These are phyloP conservation scores for Nemoura dubitans DNA, from an alignment of 2,888 invertebrate genomes.

Conservation along the genomic window DNA sequence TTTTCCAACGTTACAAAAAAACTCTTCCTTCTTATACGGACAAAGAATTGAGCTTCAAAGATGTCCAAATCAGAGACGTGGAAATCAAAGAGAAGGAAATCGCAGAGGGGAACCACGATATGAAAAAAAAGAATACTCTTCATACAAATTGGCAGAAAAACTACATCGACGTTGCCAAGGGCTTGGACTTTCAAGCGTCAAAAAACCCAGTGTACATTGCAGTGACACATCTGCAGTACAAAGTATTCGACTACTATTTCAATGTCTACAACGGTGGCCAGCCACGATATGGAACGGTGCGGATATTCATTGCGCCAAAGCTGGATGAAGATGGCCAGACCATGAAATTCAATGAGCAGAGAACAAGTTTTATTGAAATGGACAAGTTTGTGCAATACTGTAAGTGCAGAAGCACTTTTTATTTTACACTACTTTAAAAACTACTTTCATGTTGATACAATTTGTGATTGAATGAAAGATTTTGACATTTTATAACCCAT, in stretches of 20 bases:
- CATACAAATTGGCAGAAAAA: slow-evolving; percentile 83
- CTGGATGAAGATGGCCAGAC: slow-evolving; percentile 53
- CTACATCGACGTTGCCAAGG: slow-evolving; percentile 78
- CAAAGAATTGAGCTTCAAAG: slow-evolving; percentile 71
- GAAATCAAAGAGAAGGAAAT: slow-evolving; percentile 62
- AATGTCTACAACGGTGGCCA: slow-evolving; percentile 59
- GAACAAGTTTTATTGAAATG: slow-evolving; percentile 54
- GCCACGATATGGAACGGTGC: slow-evolving; percentile 47
- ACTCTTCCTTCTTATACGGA: slow-evolving; percentile 73
- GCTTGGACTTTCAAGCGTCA: slow-evolving; percentile 82
- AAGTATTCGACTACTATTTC: slow-evolving; percentile 70
- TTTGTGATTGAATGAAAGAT: no score
- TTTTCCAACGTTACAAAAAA: slow-evolving; percentile 79
- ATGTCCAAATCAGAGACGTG: slow-evolving; percentile 68
- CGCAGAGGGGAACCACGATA: slow-evolving; percentile 57
- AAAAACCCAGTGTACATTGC: slow-evolving; percentile 74
- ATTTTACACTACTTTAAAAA: no score
- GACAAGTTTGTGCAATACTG: slow-evolving; percentile 53
- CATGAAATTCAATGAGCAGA: slow-evolving; percentile 53
- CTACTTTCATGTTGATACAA: no score
- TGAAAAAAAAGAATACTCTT: slow-evolving; percentile 62
- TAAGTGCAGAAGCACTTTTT: no score
- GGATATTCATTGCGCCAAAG: slow-evolving; percentile 55
- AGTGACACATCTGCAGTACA: slow-evolving; percentile 82
- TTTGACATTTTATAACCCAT: no score